A percentile compares a stretch with the other conserved stretches of the same genome.
Conservation (phyloP, 2,113 vertebrate genomes). For the Psilopsiagon aymara region DNA sequence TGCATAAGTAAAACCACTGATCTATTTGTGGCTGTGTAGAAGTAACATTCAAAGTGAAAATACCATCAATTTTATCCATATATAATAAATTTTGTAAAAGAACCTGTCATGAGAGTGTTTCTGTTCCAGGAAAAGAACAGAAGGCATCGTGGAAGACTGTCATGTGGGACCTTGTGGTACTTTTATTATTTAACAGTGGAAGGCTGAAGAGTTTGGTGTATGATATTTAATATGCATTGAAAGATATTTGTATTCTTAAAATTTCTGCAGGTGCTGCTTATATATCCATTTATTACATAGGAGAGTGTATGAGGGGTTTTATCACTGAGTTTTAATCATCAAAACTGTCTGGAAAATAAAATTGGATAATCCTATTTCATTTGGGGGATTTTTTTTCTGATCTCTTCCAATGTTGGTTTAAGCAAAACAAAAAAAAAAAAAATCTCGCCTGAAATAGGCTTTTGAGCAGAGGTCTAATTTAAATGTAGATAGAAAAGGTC, state of each 20-base stretch:
- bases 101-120: neutral
- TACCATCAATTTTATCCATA: neutral
- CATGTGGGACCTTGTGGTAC: neutral
- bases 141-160: neutral
- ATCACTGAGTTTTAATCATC: slow-evolving; percentile 33
- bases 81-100: neutral
- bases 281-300: neutral
- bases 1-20: neutral
- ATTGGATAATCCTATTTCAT: slow-evolving; percentile 11
- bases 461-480: slow-evolving; percentile 57
- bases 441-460: slow-evolving; percentile 6
- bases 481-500: slow-evolving; percentile 65
- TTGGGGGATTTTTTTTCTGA: neutral
- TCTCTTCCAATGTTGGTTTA: slow-evolving; percentile 43
- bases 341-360: slow-evolving; percentile 34
- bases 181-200: neutral
- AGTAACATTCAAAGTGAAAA: neutral
- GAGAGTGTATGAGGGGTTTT: neutral
- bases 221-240: neutral
- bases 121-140: neutral
- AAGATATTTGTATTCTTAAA: neutral
- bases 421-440: slow-evolving; percentile 14
- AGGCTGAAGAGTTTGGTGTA: neutral
- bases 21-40: neutral
- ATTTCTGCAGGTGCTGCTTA: neutral